These are phyloP conservation scores for Aricia artaxerxes DNA, from an alignment of 2,888 invertebrate genomes.

Conservation along the genomic window DNA sequence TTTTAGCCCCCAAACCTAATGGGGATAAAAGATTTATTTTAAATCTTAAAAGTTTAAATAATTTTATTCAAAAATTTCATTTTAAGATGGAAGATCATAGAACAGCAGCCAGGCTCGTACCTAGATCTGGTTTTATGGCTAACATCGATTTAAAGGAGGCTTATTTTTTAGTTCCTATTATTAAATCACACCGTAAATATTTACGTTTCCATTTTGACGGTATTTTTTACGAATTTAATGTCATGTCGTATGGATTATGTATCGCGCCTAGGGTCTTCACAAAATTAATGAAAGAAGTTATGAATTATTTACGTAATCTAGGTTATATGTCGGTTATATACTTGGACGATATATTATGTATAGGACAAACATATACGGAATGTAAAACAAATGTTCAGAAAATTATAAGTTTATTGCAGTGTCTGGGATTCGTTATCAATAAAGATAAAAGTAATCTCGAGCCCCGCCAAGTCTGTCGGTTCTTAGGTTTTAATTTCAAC, in stretches of 20 bases:
- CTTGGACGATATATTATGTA: conserved; percentile 37
- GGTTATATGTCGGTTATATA: conserved; percentile 35
- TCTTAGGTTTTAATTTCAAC: conserved; percentile 32
- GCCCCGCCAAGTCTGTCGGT: conserved; percentile 33
- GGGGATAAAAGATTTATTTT: too few species aligned
- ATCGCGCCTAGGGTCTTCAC: conserved; percentile 25
- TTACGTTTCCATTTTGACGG: neutral
- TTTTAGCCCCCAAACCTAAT: too few species aligned
- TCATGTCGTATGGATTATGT: conserved; percentile 25
- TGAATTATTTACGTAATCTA: conserved; percentile 25
- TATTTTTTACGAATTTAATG: conserved; percentile 25
- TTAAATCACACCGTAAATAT: neutral
- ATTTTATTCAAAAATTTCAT: too few species aligned
- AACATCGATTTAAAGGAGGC: conserved; percentile 36
- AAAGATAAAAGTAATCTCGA: conserved; percentile 34
- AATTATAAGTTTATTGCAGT: conserved; percentile 29
- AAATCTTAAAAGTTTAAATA: conserved; percentile 33
- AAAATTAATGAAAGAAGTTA: conserved; percentile 31
- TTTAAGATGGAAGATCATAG: conserved; percentile 37
- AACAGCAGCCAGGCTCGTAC: conserved; percentile 32
- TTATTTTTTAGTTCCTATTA: conserved; percentile 31
- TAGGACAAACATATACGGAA: conserved; percentile 28
- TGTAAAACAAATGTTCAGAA: conserved; percentile 28
- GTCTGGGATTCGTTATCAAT: conserved; percentile 37
- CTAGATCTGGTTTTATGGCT: conserved; percentile 30